Evolutionary conservation across 2,888 invertebrate species (phyloP).

Genomic region (Nesidiocoris tenuis): DNA sequence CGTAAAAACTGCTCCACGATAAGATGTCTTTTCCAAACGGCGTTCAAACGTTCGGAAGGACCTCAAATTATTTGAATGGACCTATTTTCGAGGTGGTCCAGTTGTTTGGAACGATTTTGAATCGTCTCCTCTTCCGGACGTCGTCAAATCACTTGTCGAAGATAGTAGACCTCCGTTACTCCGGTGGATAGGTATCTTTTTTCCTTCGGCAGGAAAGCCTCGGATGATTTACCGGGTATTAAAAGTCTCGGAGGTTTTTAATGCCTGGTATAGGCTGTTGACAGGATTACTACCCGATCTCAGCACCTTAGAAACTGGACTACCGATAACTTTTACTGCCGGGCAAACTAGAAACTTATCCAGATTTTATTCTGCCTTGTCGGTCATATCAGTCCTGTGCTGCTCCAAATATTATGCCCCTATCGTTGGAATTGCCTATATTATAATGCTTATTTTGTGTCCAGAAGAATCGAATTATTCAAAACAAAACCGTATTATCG

Average conservation of each 20-base stretch:
- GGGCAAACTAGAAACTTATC: too few relatives aligned
- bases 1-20: too few relatives aligned
- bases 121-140: background rate
- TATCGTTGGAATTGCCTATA: too few relatives aligned
- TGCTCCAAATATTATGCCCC: too few relatives aligned
- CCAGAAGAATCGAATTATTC: too few relatives aligned
- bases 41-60: background rate
- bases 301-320: background rate
- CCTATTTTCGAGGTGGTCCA: background rate
- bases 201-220: background rate
- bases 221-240: background rate
- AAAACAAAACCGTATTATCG: too few relatives aligned
- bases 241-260: background rate
- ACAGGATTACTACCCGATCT: background rate
- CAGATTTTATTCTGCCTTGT: too few relatives aligned
- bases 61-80: background rate
- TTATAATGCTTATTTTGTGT: too few relatives aligned
- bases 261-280: background rate
- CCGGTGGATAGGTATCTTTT: background rate
- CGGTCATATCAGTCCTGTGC: too few relatives aligned
- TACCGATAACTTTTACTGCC: background rate
- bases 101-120: background rate
- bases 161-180: background rate
- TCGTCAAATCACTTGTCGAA: background rate
- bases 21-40: too few relatives aligned